Base-by-base conservation (phyloP, 2,888 invertebrate species). In the Drosophila pullipes region DNA sequence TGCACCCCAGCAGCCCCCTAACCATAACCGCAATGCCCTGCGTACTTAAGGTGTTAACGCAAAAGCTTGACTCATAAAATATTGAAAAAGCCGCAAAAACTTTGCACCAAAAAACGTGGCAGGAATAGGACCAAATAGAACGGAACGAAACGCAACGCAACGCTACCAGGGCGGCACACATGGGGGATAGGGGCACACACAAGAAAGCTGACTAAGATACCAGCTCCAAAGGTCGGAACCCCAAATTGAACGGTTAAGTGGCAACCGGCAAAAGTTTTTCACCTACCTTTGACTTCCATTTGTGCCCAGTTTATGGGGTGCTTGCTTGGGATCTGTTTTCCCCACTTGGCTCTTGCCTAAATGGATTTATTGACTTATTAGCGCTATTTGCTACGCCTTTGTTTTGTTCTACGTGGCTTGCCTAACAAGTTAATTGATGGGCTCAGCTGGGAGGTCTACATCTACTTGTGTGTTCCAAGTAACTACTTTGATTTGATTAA, bases 31-130 rank as follows among this genome's bases (percentile, higher is more conserved):
- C 82, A 81, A 71, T 85, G 83, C 85, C 89, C 90, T 81, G 77
- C 90, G 84, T 89, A 86, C 87, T 90, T 85, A 91, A 90, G 91
- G 90, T 84, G 87, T 85, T 83, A 89, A 91, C 88, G 85, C 82
- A 90, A 84, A 87, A 89, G 89, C 87, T 91, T 88, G 87, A 87
- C 89, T 92, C 90, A 91, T 92, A 91, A 92, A 92, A 92, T 92
- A 92, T 92, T 92, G 89, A 92, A 92, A 91, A 91, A 91, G 87
- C 92, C 92, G 82, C 91, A 89, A 91, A 86, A 92, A 88, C 89
- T 89, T 90, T 88, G 89, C 87, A 76, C 76, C 86, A 86, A 88
- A 85, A 90, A 89, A 90, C 81, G 75, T 79, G 63, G 59, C 55
- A 47, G 65, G 57, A 63, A 52, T 25, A 62, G 35, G 13, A 69